Conservation (phyloP, 2,797 vertebrate species). For the Threskiornis aethiopicus region DNA sequence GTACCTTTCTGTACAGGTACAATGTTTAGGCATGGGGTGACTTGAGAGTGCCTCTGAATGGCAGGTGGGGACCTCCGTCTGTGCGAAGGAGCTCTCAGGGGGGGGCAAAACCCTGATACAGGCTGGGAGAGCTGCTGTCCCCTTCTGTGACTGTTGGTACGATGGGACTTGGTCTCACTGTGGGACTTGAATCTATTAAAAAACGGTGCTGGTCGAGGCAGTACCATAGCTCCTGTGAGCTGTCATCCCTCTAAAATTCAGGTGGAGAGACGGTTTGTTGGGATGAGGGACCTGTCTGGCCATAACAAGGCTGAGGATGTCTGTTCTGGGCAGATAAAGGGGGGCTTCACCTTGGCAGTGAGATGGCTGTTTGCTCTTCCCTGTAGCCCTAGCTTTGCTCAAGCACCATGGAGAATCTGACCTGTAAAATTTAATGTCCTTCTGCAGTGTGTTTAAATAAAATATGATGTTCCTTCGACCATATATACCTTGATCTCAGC, state of each 20-base stretch:
- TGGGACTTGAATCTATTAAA: fast-evolving
- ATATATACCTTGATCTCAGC: neutral
- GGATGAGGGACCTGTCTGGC: neutral
- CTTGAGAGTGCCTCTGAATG: neutral
- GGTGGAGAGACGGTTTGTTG: neutral
- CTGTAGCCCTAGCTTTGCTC: neutral
- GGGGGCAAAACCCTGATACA: neutral
- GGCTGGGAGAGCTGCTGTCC: neutral
- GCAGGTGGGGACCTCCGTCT: neutral
- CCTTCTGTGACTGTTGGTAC: neutral
- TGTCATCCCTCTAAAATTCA: neutral
- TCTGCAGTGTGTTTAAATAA: constrained; percentile 19
- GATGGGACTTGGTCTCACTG: neutral
- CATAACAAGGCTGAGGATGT: neutral
- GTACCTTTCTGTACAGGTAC: neutral
- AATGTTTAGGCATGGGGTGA: neutral
- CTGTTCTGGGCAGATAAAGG: neutral
- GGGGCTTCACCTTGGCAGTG: neutral
- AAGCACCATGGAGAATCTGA: neutral
- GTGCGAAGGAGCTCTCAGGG: neutral
- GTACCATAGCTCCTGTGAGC: neutral
- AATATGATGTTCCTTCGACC: neutral
- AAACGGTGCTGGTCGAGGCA: neutral
- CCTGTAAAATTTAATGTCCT: constrained; percentile 1
- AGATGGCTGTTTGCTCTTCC: neutral